A percentile compares a stretch with the other conserved stretches of the same genome.
Evolutionary conservation across 2,113 vertebrate genomes (phyloP).

Genomic region (Actenoides hombroni): DNA sequence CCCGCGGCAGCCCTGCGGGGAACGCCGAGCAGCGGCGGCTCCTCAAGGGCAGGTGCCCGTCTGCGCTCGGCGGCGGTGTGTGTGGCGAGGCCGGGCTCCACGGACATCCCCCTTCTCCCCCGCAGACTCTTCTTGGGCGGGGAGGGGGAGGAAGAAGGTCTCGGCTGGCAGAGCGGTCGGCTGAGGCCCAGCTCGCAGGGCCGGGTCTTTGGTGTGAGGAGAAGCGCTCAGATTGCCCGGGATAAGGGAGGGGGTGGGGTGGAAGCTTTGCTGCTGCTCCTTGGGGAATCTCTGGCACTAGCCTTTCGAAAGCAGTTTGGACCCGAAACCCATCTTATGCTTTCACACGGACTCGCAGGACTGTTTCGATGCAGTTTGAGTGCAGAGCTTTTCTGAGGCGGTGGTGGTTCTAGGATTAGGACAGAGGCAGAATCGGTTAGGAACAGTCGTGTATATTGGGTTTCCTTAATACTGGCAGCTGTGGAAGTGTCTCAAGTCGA

Average conservation of each 20-base stretch:
- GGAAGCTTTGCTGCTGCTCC: not conserved
- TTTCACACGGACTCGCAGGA: not conserved
- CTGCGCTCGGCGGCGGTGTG: not conserved
- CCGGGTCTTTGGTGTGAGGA: not conserved
- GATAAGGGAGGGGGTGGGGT: not conserved
- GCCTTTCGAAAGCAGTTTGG: not conserved
- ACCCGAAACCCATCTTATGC: rapidly evolving
- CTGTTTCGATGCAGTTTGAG: not conserved
- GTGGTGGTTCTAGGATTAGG: no score
- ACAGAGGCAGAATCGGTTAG: not conserved
- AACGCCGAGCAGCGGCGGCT: not conserved
- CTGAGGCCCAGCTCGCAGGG: not conserved
- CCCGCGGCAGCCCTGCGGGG: not conserved
- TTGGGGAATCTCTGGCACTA: not conserved
- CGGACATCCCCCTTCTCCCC: not conserved
- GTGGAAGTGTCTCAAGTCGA: not conserved
- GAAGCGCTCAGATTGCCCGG: not conserved
- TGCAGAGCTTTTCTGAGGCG: not conserved
- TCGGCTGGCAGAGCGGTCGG: not conserved
- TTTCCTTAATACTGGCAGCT: not conserved
- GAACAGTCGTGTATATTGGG: not conserved
- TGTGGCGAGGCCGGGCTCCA: rapidly evolving
- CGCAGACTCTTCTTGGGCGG: not conserved
- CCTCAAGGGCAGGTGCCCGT: not conserved
- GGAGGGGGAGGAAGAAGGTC: not conserved